phyloP scores from a whole-genome alignment of 1,140 invertebrate species.

The Uloborus diversus region DNA sequence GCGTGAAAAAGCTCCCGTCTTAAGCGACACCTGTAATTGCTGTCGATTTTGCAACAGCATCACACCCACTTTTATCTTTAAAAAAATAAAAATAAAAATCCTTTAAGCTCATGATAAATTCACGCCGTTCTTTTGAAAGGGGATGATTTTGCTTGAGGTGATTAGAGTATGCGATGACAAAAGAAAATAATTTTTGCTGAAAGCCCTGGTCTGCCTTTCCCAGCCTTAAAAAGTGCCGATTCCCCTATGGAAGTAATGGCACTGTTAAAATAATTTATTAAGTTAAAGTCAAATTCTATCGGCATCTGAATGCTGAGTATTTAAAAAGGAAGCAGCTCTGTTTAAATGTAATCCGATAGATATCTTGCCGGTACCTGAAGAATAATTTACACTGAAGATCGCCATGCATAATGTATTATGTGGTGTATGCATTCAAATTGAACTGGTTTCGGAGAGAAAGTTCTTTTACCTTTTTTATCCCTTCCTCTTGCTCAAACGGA shows the following conservation, averaged over 20 bases:
- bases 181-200: neutral
- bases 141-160: neutral
- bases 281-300: neutral
- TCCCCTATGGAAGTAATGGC: too few species aligned
- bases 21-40: too few species aligned
- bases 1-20: too few species aligned
- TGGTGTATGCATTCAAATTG: conserved; percentile 20
- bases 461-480: neutral
- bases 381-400: conserved; percentile 7
- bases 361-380: neutral
- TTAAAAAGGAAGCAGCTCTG: neutral
- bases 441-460: neutral
- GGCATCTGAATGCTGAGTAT: neutral
- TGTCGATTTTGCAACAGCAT: too few species aligned
- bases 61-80: too few species aligned
- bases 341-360: conserved; percentile 32
- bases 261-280: conserved; percentile 8
- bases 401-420: conserved; percentile 44
- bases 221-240: neutral
- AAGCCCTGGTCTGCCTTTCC: neutral
- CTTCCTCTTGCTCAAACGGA: neutral
- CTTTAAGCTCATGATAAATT: too few species aligned
- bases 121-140: neutral
- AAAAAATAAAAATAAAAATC: too few species aligned
- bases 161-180: neutral